Evolutionary conservation across 2,113 vertebrate species (phyloP), one percentile per base, ranked within the genome.

Genomic region (Petroica traversi): DNA sequence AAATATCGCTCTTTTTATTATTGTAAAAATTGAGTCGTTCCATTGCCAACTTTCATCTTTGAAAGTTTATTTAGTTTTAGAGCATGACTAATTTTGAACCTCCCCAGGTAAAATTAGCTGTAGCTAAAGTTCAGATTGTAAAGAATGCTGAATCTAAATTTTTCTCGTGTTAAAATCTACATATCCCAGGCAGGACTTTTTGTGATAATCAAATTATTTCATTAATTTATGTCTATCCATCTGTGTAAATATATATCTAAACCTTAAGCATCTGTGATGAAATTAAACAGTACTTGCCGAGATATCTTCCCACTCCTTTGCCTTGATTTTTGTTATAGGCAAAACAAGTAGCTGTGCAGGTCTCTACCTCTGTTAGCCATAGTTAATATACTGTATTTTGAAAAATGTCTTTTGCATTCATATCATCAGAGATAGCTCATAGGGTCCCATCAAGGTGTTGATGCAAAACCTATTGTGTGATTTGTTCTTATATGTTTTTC

Each of bases 381-480:
- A 41, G 36, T 6, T 71, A 62, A 61, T 83, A 69, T 54, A 88
- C 34, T 84, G 0, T 40, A 41, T 79, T 66, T 91, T 76, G 63
- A 64, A 88, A 96, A 92, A 87, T 18, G 12, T 57, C 23, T 46
- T 41, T 85, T 90, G 66, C 45, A 24, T 92, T 88, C 78, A 6
- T 93, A 29, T 69, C 5, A 29, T 49, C 38, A 69, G 59, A 92
- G 29, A 84, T 63, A 58, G 48, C 64, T 88, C 45, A 74, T 73
- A 93, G 23, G 23, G 67, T 80, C 40, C 34, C 63, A 43, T 74
- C 34, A 92, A 93, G 79, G 90, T 93, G 76, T 94, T 77, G 71
- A 85, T 90, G 55, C 41, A 96, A 96, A 95, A 43, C 83, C 82
- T 95, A 71, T 72, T 96, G 61, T 90, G 88, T 92, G 93, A 80